Evolutionary conservation across 2,888 invertebrate species (phyloP).

Genomic region (Steinernema carpocapsae): DNA sequence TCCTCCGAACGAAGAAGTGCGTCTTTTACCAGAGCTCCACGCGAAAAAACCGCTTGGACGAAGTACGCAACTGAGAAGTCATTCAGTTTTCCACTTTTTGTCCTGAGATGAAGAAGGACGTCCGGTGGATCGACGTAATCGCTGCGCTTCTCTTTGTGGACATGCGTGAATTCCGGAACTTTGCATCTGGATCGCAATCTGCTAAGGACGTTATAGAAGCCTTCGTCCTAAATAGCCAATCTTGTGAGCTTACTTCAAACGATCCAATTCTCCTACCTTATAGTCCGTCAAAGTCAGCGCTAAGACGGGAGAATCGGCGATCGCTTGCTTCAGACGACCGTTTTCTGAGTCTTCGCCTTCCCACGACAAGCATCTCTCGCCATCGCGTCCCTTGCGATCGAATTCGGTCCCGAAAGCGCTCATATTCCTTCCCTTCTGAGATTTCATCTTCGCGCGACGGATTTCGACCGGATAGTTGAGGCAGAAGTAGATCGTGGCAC

Average conservation of each 20-base stretch:
- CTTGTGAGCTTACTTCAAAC: background rate
- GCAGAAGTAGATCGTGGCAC: background rate
- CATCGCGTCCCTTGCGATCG: background rate
- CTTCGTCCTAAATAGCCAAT: background rate
- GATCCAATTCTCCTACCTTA: no score
- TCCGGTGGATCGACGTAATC: background rate
- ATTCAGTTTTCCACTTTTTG: background rate
- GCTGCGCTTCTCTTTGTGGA: background rate
- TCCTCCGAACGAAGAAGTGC: constrained; percentile 40
- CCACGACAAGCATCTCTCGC: background rate
- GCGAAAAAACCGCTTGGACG: constrained; percentile 44
- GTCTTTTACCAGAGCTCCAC: constrained; percentile 47
- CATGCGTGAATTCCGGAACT: background rate
- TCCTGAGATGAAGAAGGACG: background rate
- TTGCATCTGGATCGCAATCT: background rate
- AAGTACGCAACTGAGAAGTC: constrained; percentile 45
- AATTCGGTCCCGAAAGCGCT: background rate
- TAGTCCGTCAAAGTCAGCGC: background rate
- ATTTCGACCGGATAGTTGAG: constrained; percentile 8
- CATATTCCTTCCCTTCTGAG: background rate
- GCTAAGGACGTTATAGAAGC: background rate
- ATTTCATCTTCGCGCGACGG: background rate
- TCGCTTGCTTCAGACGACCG: background rate
- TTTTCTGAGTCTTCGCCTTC: background rate
- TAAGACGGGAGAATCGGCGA: background rate